These are phyloP conservation scores for Anhinga anhinga DNA, from an alignment of 2,113 vertebrate genomes.

Conservation along the genomic window DNA sequence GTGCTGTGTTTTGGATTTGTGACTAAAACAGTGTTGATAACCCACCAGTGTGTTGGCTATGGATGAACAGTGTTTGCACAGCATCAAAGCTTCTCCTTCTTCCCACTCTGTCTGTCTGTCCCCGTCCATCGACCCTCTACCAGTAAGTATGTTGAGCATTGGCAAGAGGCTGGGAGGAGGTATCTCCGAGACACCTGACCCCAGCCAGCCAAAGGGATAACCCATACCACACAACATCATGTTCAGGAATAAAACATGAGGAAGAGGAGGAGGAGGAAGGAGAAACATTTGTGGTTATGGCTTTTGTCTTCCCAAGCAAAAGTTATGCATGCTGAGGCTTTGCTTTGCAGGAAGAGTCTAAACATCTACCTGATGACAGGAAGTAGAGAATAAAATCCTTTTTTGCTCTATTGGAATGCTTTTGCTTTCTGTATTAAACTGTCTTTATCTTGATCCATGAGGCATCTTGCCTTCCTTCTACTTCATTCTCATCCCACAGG, in stretches of 20 bases:
- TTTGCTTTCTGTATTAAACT: not conserved
- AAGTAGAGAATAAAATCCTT: not conserved
- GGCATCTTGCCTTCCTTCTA: not conserved
- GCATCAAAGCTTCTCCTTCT: not conserved
- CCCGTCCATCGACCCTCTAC: not conserved
- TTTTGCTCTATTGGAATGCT: not conserved
- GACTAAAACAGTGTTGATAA: not conserved
- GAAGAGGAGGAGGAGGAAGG: not conserved
- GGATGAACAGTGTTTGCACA: not conserved
- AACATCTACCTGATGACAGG: not conserved
- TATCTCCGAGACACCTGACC: not conserved
- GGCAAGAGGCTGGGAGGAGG: not conserved
- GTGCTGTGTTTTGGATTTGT: not conserved
- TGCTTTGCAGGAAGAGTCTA: not conserved
- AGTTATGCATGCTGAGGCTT: not conserved
- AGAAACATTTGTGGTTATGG: not conserved
- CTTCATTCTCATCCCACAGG: not conserved
- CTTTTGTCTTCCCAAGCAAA: not conserved
- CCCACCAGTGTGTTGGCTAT: not conserved
- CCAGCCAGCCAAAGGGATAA: not conserved
- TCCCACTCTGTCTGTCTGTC: not conserved
- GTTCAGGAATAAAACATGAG: not conserved
- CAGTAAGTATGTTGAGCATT: rapidly evolving
- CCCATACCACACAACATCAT: not conserved
- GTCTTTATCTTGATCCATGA: not conserved